These are phyloP conservation scores for Chauna torquata DNA, from an alignment of 2,113 vertebrate genomes.

Conservation along the genomic window DNA sequence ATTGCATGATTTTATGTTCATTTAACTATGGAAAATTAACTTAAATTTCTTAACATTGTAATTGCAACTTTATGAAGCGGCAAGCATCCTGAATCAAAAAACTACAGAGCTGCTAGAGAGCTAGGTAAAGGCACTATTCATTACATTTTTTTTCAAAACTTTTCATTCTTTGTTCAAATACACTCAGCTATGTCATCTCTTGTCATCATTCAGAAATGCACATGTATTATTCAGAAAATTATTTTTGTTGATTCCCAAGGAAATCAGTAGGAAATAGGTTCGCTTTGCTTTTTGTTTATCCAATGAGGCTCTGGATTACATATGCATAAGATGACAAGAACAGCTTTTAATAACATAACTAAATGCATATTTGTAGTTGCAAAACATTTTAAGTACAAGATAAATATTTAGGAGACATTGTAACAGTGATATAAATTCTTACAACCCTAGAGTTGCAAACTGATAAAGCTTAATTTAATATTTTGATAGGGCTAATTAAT, in stretches of 20 bases:
- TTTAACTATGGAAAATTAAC: conserved; percentile 3
- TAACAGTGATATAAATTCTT: neutral
- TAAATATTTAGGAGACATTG: neutral
- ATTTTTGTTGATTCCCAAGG: neutral
- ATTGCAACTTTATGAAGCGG: neutral
- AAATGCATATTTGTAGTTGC: neutral
- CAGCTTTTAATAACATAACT: neutral
- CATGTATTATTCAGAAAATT: no score
- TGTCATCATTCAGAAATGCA: neutral
- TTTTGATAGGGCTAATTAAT: neutral
- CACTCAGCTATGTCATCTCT: neutral
- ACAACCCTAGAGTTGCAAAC: neutral
- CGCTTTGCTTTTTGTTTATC: neutral
- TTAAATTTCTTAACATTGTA: neutral
- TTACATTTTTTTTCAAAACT: neutral
- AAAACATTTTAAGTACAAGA: neutral
- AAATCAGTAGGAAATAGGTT: neutral
- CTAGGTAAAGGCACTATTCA: neutral
- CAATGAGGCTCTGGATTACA: neutral
- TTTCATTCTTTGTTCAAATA: neutral
- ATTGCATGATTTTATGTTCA: neutral
- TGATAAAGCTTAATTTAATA: neutral
- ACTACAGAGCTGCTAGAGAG: neutral
- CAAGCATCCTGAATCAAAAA: neutral
- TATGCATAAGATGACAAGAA: neutral